Conservation (phyloP, 2,888 invertebrate genomes). For the Exocentrus adspersus region DNA sequence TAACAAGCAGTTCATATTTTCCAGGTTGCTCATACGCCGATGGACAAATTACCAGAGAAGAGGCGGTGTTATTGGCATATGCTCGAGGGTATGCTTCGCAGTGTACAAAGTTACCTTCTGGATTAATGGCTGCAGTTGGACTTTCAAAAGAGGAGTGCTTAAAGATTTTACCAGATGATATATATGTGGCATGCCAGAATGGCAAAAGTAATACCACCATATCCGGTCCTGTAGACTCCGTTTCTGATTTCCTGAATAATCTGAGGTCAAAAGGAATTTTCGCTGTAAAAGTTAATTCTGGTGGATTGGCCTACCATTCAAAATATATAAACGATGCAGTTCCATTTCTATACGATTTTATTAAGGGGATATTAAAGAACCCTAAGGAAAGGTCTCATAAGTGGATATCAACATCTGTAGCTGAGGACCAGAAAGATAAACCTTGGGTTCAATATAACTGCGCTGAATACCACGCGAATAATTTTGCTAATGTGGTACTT, state of each 20-base stretch:
- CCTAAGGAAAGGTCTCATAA: conserved; percentile 56
- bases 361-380: conserved; percentile 52
- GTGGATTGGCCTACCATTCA: conserved; percentile 87
- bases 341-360: conserved; percentile 68
- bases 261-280: conserved; percentile 76
- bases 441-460: conserved; percentile 61
- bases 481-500: conserved; percentile 73
- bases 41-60: conserved; percentile 70
- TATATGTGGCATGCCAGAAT: conserved; percentile 91
- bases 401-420: conserved; percentile 85
- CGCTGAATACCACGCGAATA: conserved; percentile 90
- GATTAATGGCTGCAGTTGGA: conserved; percentile 76
- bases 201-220: conserved; percentile 88
- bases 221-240: conserved; percentile 81
- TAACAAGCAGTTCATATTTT: no score
- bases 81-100: conserved; percentile 66
- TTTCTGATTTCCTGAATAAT: conserved; percentile 73
- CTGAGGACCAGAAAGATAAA: no score
- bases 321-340: conserved; percentile 77
- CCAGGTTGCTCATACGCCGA: conserved; percentile 77
- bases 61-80: conserved; percentile 70
- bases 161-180: conserved; percentile 74
- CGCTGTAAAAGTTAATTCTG: conserved; percentile 80
- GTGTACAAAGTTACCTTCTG: conserved; percentile 50
- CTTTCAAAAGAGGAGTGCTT: conserved; percentile 54